Evolutionary conservation across 2,113 vertebrate genomes (phyloP).

Genomic region (Chelonoidis abingdonii): DNA sequence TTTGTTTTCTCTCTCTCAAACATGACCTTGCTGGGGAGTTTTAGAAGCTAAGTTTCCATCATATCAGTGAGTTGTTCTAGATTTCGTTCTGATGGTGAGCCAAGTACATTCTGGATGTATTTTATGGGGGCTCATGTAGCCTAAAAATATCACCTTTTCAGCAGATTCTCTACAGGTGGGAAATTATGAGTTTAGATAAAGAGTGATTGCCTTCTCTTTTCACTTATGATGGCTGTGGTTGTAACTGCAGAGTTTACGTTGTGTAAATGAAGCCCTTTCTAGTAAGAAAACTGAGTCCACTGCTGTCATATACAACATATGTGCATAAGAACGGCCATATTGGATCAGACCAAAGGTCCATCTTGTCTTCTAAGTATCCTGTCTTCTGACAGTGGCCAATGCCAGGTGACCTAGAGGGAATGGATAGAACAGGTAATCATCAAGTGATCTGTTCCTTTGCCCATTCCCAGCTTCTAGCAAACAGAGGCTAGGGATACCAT

Average conservation of each 20-base stretch:
- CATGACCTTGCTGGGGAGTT: background rate
- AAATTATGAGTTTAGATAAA: background rate
- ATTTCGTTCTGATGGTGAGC: background rate
- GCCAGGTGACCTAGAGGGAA: too few relatives aligned
- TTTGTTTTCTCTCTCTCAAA: background rate
- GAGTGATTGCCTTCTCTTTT: conserved; percentile 4
- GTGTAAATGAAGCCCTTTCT: background rate
- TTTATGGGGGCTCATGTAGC: background rate
- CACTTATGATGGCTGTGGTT: background rate
- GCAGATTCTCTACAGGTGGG: background rate
- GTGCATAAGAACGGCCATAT: background rate
- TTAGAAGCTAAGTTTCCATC: background rate
- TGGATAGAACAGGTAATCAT: too few relatives aligned
- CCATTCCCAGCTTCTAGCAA: too few relatives aligned
- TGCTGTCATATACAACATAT: background rate
- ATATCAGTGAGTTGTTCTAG: background rate
- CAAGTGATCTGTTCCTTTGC: too few relatives aligned
- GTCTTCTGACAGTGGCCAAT: too few relatives aligned
- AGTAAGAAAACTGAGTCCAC: conserved; percentile 5
- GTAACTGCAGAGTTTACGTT: background rate
- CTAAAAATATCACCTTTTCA: background rate
- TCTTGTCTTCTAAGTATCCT: too few relatives aligned
- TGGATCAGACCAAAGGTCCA: too few relatives aligned
- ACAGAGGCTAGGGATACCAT: too few relatives aligned
- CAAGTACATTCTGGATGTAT: background rate